These are phyloP conservation scores for Epicampocera succincta DNA, from an alignment of 2,888 invertebrate genomes.

Conservation along the genomic window DNA sequence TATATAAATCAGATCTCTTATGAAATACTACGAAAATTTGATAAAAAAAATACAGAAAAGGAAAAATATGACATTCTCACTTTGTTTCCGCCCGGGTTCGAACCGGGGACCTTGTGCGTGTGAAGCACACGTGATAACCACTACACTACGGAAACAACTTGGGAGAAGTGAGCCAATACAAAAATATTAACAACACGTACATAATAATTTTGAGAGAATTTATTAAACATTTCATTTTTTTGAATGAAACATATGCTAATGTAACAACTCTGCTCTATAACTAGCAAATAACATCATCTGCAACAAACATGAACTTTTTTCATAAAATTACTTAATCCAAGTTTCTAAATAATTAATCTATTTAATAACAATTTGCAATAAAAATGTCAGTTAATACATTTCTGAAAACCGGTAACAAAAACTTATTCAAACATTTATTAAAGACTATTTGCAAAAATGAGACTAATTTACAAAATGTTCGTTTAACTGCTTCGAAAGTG, in stretches of 20 bases:
- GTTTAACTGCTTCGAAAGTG: not conserved
- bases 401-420: not conserved
- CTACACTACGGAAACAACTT: constrained; percentile 73
- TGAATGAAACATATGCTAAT: not conserved
- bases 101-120: constrained; percentile 78
- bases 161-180: no score
- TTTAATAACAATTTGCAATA: no score
- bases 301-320: no score
- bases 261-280: not conserved
- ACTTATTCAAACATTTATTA: not conserved
- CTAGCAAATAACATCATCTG: constrained; percentile 35
- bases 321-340: no score
- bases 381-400: constrained; percentile 53
- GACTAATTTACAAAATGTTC: not conserved
- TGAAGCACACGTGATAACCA: constrained; percentile 79
- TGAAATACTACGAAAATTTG: no score
- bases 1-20: no score
- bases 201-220: not conserved
- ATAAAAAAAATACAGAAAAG: no score
- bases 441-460: not conserved
- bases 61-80: not conserved
- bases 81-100: constrained; percentile 77
- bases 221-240: not conserved
- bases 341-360: no score
- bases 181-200: no score